These are phyloP conservation scores for Protobothrops flavoviridis DNA, from an alignment of 2,113 vertebrate species.

Conservation along the genomic window DNA sequence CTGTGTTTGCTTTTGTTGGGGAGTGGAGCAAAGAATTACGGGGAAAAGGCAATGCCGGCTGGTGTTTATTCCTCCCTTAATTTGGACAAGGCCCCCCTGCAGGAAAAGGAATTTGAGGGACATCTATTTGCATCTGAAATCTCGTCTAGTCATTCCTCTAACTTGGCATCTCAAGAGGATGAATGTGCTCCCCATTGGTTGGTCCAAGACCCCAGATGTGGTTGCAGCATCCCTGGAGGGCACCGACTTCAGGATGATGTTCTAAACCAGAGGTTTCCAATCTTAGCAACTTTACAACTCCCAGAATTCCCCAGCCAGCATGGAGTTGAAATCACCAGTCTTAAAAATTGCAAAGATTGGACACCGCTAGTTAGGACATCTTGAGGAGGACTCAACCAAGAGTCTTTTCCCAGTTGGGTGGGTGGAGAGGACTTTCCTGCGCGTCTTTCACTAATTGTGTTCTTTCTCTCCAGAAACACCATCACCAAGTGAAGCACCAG, in stretches of 20 bases:
- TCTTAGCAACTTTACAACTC: not conserved
- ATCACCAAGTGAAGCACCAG: slow-evolving; percentile 64
- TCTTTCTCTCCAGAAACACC: slow-evolving; percentile 62
- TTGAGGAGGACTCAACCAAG: not conserved
- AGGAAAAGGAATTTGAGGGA: not conserved
- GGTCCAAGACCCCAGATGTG: not conserved
- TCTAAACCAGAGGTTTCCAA: not conserved
- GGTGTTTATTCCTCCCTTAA: not conserved
- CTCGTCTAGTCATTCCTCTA: not conserved
- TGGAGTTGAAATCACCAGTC: not conserved
- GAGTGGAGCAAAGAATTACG: fast-evolving
- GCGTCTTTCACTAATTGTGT: not conserved
- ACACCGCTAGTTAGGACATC: not conserved
- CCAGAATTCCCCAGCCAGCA: not conserved
- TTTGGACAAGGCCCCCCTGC: not conserved
- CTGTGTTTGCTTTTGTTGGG: not conserved
- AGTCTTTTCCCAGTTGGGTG: not conserved
- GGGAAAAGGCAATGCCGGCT: fast-evolving
- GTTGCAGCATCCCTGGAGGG: not conserved
- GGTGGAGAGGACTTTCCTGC: no score
- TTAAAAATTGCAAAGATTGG: not conserved
- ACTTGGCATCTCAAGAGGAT: not conserved
- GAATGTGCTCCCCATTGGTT: not conserved
- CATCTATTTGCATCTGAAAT: not conserved
- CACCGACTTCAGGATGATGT: not conserved